Percentiles rank a stretch among this genome's conserved stretches.
Evolutionary conservation across 2,113 vertebrate genomes (phyloP).

Genomic region (Eptesicus fuscus): DNA sequence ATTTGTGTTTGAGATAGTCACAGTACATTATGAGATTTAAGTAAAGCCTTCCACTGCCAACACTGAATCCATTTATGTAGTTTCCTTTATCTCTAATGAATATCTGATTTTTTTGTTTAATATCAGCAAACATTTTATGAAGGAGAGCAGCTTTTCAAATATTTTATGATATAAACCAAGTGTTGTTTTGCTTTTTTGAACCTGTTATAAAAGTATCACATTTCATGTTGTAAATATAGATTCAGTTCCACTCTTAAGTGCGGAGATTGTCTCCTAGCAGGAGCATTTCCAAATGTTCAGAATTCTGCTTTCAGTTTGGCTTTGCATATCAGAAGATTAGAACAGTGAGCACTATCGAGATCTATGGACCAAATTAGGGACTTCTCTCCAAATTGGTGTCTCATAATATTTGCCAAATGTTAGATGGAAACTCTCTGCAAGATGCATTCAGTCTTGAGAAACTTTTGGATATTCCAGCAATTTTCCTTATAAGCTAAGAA

Average conservation of each 20-base stretch:
- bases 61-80: not conserved
- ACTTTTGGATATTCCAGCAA: constrained; percentile 23
- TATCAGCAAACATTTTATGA: not conserved
- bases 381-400: constrained; percentile 19
- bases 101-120: not conserved
- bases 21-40: not conserved
- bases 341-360: not conserved
- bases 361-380: constrained; percentile 24
- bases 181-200: not conserved
- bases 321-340: not conserved
- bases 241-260: not conserved
- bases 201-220: not conserved
- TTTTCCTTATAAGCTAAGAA: not conserved
- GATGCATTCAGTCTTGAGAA: not conserved
- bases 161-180: not conserved
- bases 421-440: not conserved
- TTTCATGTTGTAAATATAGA: not conserved
- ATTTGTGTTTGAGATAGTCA: not conserved
- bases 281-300: not conserved
- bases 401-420: constrained; percentile 38
- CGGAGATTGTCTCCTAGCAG: not conserved
- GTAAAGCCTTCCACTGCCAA: not conserved
- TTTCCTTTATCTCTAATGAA: not conserved
- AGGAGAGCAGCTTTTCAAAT: not conserved
- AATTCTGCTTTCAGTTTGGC: not conserved